phyloP scores from a whole-genome alignment of 1,140 invertebrate species.

The Thaumatotibia leucotreta region DNA sequence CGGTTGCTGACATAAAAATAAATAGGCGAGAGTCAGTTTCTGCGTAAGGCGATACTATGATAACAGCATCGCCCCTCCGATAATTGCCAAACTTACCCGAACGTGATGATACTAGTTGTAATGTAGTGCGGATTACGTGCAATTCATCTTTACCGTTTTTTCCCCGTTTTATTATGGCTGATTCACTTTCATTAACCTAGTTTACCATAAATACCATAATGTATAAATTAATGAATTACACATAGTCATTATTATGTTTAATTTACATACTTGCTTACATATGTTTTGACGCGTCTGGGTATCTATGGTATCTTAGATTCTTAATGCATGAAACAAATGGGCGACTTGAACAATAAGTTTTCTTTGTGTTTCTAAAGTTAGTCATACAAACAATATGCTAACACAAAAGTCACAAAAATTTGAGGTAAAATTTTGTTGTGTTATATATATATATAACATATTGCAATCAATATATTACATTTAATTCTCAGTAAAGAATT shows the following conservation, averaged over 20 bases:
- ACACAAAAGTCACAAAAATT: too few relatives aligned
- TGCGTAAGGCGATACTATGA: constrained; percentile 76
- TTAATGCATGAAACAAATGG: too few relatives aligned
- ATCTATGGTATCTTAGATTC: too few relatives aligned
- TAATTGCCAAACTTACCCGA: constrained; percentile 70
- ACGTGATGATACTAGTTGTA: constrained; percentile 38
- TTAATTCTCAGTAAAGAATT: too few relatives aligned
- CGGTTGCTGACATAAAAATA: constrained; percentile 76
- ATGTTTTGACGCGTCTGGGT: too few relatives aligned
- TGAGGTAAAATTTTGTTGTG: too few relatives aligned
- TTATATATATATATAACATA: too few relatives aligned
- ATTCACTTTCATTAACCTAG: constrained; percentile 24
- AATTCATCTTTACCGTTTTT: constrained; percentile 7
- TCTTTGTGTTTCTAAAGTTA: too few relatives aligned
- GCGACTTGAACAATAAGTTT: too few relatives aligned
- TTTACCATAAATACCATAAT: not conserved
- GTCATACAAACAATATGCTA: too few relatives aligned
- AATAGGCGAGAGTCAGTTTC: constrained; percentile 75
- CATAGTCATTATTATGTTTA: not conserved
- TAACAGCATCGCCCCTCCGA: constrained; percentile 72
- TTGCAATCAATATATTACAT: too few relatives aligned
- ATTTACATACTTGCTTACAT: not conserved
- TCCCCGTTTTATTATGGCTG: not conserved
- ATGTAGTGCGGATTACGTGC: constrained; percentile 54
- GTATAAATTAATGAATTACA: too few relatives aligned